A percentile compares a stretch with the other conserved stretches of the same genome.
phyloP scores from a whole-genome alignment of 2,797 vertebrate species.

The Brotula barbata region DNA sequence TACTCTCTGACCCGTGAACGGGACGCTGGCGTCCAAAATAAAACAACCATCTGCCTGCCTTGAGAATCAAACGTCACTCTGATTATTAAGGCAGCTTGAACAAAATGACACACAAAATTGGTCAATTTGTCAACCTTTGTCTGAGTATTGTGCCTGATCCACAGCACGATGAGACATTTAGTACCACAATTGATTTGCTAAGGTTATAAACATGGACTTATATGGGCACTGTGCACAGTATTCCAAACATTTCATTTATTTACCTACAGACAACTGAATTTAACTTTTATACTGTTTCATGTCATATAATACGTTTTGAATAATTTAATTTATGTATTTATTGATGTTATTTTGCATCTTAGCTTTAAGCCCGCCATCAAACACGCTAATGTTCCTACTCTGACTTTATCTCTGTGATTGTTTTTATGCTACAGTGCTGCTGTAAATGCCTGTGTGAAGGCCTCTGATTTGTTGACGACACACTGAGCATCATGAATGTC shows the following conservation, averaged over 20 bases:
- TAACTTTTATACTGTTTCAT: too few species aligned
- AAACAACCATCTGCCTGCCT: slow-evolving; percentile 41
- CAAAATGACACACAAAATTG: slow-evolving; percentile 14
- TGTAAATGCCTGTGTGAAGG: slow-evolving; percentile 15
- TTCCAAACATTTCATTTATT: too few species aligned
- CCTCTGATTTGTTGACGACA: slow-evolving; percentile 6
- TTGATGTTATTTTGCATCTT: too few species aligned
- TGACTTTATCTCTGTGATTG: neutral
- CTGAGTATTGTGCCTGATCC: neutral
- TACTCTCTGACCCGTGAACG: slow-evolving; percentile 21
- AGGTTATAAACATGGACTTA: too few species aligned
- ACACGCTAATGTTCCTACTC: neutral
- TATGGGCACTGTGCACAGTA: too few species aligned
- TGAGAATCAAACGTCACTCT: slow-evolving; percentile 24
- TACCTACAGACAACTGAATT: too few species aligned
- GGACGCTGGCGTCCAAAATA: slow-evolving; percentile 36
- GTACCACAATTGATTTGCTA: too few species aligned
- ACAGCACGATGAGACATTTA: too few species aligned
- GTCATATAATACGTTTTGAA: too few species aligned
- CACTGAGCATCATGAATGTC: slow-evolving; percentile 9
- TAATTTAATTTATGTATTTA: too few species aligned
- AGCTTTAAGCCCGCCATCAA: neutral
- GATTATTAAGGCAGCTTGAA: slow-evolving; percentile 18
- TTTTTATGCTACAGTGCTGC: neutral
- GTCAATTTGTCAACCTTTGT: neutral